These are phyloP conservation scores for Sphenopsis melanotis DNA, from an alignment of 2,797 vertebrate species.

Conservation along the genomic window DNA sequence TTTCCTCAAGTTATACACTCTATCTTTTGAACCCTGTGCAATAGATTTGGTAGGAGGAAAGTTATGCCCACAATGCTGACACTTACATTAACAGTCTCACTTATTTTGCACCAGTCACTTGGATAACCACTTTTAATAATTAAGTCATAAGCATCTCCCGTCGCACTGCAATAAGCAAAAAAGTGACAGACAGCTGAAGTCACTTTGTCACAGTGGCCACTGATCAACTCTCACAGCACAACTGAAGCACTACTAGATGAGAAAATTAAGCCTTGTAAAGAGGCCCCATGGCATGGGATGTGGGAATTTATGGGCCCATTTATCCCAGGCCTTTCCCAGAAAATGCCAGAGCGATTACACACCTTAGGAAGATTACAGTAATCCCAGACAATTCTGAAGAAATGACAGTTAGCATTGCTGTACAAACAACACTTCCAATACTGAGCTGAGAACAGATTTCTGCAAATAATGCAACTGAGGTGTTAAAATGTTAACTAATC, in stretches of 20 bases:
- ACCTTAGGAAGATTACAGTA: background rate
- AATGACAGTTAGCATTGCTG: background rate
- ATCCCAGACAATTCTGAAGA: background rate
- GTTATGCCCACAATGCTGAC: background rate
- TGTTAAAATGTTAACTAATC: background rate
- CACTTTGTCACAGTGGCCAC: background rate
- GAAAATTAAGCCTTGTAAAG: background rate
- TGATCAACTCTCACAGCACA: background rate
- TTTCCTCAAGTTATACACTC: background rate
- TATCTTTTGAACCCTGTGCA: background rate
- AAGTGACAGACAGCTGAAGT: background rate
- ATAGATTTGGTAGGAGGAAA: background rate
- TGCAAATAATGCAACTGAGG: background rate
- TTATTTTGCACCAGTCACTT: background rate
- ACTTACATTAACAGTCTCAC: background rate
- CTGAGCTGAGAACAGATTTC: background rate
- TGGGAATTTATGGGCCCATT: background rate
- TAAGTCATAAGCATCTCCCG: background rate
- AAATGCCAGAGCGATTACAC: background rate
- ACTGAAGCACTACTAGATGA: background rate
- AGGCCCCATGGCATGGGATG: background rate
- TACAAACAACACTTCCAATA: background rate
- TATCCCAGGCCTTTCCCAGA: background rate
- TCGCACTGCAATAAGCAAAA: background rate
- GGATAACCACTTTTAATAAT: background rate